Evolutionary conservation across 2,113 vertebrate genomes (phyloP), one percentile per base, ranked within the genome.

Genomic region (Orthonyx spaldingii): DNA sequence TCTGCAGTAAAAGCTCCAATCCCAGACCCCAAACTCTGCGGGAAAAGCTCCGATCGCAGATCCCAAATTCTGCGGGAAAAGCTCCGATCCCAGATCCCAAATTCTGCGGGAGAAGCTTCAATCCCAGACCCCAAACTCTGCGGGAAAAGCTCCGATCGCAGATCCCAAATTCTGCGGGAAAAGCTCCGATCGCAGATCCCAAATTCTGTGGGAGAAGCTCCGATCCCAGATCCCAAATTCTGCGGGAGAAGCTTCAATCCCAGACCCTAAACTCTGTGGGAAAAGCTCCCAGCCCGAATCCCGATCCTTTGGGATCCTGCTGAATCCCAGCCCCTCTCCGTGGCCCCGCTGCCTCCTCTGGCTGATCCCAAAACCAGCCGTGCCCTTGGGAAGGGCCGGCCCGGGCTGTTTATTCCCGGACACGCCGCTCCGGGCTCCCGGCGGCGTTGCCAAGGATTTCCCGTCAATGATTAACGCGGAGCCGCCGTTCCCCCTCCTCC

Each of bases 141-240:
- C 5, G 18, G 37, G 60, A 41, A 63, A 63, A 42, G 7, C 9
- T 64, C 19, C 9, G 8, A 64, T 64, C 28, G 26, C 12, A 1
- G 3, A 63, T 5, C 37, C 37, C 37, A 30, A 5, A 44, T 44
- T 6, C 42, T 7, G 6, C 0, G 1, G 41, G 32, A 26, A 19
- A 66, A 66, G 10, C 10, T 30, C 52, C 7, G 5, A 53, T 53
- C 28, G 28, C 17, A 11, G 18, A 55, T 1, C 32, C 53, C 53
- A 56, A 21, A 56, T 56, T 8, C 19, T 33, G 12, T 2, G 5
- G 53, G 32, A 56, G 33, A 56, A 56, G 5, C 32, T 35, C 65
- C 5, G 3, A 56, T 20, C 52, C 52, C 52, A 5, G 30, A n/a
- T 4, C 55, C 55, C 55, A 23, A 15, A 57, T n/a, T 23, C 55